Conservation (phyloP, 2,888 invertebrate species). For the Eristalis intricaria region DNA sequence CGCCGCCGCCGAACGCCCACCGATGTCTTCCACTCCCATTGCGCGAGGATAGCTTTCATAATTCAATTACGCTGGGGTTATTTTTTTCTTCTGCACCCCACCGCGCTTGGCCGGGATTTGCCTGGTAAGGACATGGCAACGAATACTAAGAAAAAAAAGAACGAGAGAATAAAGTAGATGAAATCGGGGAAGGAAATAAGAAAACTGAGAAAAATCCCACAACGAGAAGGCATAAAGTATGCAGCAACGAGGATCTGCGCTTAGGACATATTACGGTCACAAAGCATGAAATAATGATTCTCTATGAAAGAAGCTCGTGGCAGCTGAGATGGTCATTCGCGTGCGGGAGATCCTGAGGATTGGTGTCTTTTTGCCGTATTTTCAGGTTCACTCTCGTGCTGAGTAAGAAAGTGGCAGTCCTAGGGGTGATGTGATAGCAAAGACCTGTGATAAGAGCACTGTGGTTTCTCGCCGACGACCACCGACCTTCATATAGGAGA, state of each 20-base stretch:
- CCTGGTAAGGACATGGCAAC: slow-evolving; percentile 2
- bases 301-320: slow-evolving; percentile 32
- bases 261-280: slow-evolving; percentile 31
- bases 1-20: not conserved
- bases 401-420: not conserved
- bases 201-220: not conserved
- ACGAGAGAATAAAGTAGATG: not conserved
- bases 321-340: slow-evolving; percentile 6
- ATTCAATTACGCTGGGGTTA: slow-evolving; percentile 39
- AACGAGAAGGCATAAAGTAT: slow-evolving; percentile 9
- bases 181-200: not conserved
- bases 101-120: not conserved
- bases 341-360: not conserved
- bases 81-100: not conserved
- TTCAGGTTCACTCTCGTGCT: not conserved
- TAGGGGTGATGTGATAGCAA: not conserved
- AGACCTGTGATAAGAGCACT: not conserved
- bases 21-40: not conserved
- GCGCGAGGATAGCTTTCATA: slow-evolving; percentile 39
- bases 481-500: not conserved
- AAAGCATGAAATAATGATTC: slow-evolving; percentile 48
- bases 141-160: slow-evolving; percentile 2
- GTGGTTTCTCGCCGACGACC: not conserved
- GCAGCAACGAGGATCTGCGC: slow-evolving; percentile 32
- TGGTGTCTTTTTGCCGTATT: not conserved